Percentiles rank a stretch among this genome's conserved stretches.
phyloP scores from a whole-genome alignment of 2,888 invertebrate species.

The Amitus sp. region DNA sequence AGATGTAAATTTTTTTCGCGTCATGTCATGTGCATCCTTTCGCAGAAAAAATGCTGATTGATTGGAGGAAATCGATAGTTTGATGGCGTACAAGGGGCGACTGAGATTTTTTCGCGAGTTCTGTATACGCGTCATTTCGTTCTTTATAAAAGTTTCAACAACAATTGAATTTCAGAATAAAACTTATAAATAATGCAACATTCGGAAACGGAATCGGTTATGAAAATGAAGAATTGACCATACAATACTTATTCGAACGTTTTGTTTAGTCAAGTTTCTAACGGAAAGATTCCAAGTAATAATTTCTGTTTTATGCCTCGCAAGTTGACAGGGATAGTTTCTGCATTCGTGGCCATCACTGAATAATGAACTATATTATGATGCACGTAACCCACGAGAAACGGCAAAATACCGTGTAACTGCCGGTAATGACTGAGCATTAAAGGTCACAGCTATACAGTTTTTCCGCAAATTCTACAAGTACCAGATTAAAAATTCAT shows the following conservation, averaged over 20 bases:
- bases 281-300: slow-evolving; percentile 16
- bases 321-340: slow-evolving; percentile 37
- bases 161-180: too few species aligned
- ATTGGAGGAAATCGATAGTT: slow-evolving; percentile 27
- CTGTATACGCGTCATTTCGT: too few species aligned
- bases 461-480: too few species aligned
- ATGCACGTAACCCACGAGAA: slow-evolving; percentile 14
- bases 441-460: too few species aligned
- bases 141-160: too few species aligned
- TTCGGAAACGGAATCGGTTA: too few species aligned
- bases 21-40: slow-evolving; percentile 58
- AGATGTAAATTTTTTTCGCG: slow-evolving; percentile 62
- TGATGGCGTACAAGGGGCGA: too few species aligned
- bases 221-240: too few species aligned
- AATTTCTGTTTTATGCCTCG: slow-evolving; percentile 29
- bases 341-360: slow-evolving; percentile 38
- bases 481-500: too few species aligned
- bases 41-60: slow-evolving; percentile 41
- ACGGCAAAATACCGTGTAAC: slow-evolving; percentile 9
- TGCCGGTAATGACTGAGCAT: not conserved
- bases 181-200: too few species aligned
- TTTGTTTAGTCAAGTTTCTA: slow-evolving; percentile 15
- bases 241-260: too few species aligned
- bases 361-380: slow-evolving; percentile 40
- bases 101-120: too few species aligned